Evolutionary conservation across 2,113 vertebrate genomes (phyloP).

Genomic region (Neomonachus schauinslandi): DNA sequence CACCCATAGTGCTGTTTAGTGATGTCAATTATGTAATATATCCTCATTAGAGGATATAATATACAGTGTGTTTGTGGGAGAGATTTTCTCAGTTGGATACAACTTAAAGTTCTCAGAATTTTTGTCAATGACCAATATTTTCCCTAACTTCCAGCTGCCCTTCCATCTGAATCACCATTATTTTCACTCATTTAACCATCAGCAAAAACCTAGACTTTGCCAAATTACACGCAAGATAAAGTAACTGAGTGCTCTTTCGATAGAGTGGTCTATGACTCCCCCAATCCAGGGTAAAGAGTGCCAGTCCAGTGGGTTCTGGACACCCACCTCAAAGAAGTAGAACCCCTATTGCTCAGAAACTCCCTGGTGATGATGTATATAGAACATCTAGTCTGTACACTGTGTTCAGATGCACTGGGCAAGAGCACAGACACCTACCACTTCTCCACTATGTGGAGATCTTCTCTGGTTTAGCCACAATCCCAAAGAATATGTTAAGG

Average conservation of each 20-base stretch:
- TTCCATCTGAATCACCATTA: background rate
- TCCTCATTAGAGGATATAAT: background rate
- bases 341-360: background rate
- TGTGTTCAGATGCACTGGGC: background rate
- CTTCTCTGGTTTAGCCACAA: background rate
- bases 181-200: background rate
- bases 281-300: background rate
- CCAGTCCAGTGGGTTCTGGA: background rate
- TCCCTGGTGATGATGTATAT: background rate
- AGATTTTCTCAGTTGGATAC: background rate
- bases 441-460: background rate
- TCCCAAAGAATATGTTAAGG: background rate
- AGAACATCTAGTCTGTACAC: background rate
- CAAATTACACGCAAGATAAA: background rate
- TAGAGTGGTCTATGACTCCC: background rate
- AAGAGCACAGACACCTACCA: background rate
- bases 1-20: background rate
- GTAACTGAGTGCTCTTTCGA: background rate
- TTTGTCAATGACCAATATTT: background rate
- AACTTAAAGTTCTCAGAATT: background rate
- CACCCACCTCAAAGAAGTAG: background rate
- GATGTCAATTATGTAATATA: background rate
- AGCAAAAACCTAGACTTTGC: background rate
- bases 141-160: background rate
- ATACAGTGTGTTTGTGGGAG: background rate